phyloP scores from a whole-genome alignment of 2,797 vertebrate species.

The Aplochiton taeniatus region DNA sequence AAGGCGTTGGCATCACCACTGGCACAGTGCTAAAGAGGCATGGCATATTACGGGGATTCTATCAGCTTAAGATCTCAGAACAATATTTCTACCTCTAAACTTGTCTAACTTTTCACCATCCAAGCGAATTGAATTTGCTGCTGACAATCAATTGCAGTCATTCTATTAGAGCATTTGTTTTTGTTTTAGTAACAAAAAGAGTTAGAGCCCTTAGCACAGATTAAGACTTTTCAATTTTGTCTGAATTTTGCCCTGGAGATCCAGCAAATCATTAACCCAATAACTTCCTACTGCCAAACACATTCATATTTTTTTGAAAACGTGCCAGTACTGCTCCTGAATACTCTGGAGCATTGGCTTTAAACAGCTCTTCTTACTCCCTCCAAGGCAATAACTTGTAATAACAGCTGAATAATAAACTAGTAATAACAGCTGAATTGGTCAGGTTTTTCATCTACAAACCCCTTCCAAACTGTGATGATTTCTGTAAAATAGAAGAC shows the following conservation, averaged over 20 bases:
- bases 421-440: constrained; percentile 22
- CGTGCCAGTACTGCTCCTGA: constrained; percentile 24
- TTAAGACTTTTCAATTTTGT: constrained; percentile 56
- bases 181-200: constrained; percentile 31
- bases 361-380: constrained; percentile 22
- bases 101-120: no score
- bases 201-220: constrained; percentile 39
- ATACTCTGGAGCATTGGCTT: constrained; percentile 19
- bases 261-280: constrained; percentile 56
- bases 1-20: constrained; percentile 42
- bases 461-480: constrained; percentile 36
- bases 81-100: no score
- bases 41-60: neutral
- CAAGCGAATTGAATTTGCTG: neutral
- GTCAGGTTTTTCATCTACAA: constrained; percentile 48
- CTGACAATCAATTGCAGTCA: neutral
- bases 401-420: no score
- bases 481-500: constrained; percentile 57
- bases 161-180: constrained; percentile 11
- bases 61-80: no score
- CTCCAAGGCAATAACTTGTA: no score
- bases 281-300: constrained; percentile 22
- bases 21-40: neutral
- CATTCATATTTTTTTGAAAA: constrained; percentile 32
- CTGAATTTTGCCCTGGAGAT: constrained; percentile 26